Evolutionary conservation across 2,888 invertebrate genomes (phyloP).

Genomic region (Phengaris arion): DNA sequence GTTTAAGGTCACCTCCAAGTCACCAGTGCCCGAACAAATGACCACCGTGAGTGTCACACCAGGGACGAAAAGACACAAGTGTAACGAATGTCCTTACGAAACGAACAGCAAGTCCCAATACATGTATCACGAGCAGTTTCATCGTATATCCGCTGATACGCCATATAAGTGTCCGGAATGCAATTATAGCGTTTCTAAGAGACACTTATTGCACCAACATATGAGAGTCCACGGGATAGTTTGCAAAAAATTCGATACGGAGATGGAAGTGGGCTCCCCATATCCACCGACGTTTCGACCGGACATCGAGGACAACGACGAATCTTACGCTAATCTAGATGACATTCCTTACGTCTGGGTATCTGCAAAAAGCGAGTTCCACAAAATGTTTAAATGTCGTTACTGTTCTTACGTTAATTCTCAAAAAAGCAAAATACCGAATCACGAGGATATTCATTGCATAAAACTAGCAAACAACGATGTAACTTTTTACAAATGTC

Average conservation of each 20-base stretch:
- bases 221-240: slow-evolving; percentile 85
- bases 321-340: slow-evolving; percentile 61
- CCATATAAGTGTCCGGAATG: slow-evolving; percentile 91
- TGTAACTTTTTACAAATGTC: slow-evolving; percentile 81
- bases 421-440: slow-evolving; percentile 88
- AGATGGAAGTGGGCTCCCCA: slow-evolving; percentile 64
- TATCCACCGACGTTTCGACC: slow-evolving; percentile 41
- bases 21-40: slow-evolving; percentile 50
- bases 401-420: slow-evolving; percentile 91
- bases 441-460: slow-evolving; percentile 90
- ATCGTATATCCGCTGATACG: slow-evolving; percentile 83
- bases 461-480: slow-evolving; percentile 74
- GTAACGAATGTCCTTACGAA: slow-evolving; percentile 89
- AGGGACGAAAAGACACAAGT: slow-evolving; percentile 84
- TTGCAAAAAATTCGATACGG: slow-evolving; percentile 64
- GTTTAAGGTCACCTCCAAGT: slow-evolving; percentile 65
- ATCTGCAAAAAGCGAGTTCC: slow-evolving; percentile 84
- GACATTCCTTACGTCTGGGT: slow-evolving; percentile 89
- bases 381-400: slow-evolving; percentile 91
- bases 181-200: slow-evolving; percentile 89
- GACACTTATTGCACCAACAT: slow-evolving; percentile 91
- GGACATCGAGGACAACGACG: slow-evolving; percentile 45
- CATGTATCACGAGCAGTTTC: slow-evolving; percentile 92
- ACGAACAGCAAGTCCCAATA: slow-evolving; percentile 92
- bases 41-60: slow-evolving; percentile 47